Evolutionary conservation across 64 coral and sea anemone genomes (phyloP).

Genomic region (Trachythela sp.): DNA sequence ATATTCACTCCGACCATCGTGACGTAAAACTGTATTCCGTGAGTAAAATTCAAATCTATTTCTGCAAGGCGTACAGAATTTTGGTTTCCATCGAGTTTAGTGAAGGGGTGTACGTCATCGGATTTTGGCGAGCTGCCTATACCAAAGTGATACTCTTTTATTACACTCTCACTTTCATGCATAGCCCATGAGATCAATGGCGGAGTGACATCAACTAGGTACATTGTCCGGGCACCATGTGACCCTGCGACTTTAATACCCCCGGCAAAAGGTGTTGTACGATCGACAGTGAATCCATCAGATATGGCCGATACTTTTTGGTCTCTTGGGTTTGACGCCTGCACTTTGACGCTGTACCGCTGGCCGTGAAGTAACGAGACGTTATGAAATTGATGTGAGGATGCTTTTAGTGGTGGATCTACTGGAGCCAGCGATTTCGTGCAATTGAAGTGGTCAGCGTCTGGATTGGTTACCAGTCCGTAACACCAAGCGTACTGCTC

Average conservation of each 20-base stretch:
- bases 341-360: slow-evolving; percentile 62
- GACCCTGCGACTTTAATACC: slow-evolving; percentile 29
- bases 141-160: not conserved
- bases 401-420: slow-evolving; percentile 34
- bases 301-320: slow-evolving; percentile 53
- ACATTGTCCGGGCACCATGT: not conserved
- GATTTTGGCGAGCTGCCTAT: not conserved
- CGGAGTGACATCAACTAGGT: not conserved
- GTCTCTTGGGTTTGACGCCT: slow-evolving; percentile 79
- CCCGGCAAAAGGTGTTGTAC: slow-evolving; percentile 46
- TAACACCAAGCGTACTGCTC: slow-evolving; percentile 79
- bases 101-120: not conserved
- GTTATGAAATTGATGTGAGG: slow-evolving; percentile 68
- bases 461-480: not conserved
- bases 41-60: slow-evolving; percentile 53
- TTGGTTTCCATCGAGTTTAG: not conserved
- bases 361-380: slow-evolving; percentile 68
- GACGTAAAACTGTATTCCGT: slow-evolving; percentile 56
- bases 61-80: not conserved
- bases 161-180: not conserved
- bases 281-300: slow-evolving; percentile 77
- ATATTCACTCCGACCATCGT: slow-evolving; percentile 70
- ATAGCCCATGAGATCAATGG: not conserved
- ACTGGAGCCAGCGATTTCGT: not conserved
- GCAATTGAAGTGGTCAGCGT: not conserved